Base-by-base conservation (phyloP, 1,140 invertebrate species). In the Thaumatotibia leucotreta region DNA sequence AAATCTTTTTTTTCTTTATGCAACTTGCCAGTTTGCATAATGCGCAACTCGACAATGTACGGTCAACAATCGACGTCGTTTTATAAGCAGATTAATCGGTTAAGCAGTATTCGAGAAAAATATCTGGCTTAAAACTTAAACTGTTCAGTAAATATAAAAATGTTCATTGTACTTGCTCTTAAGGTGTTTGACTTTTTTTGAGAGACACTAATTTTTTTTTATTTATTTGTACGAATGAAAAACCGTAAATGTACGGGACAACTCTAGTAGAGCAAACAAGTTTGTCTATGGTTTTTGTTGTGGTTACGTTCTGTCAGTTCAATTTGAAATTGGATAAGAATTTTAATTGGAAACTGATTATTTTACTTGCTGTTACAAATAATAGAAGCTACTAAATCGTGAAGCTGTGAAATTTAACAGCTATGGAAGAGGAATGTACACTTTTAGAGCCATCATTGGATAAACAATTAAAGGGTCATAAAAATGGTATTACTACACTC, bases 381-480 rank as follows among this genome's bases (percentile, higher is more conserved):
- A n/a, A n/a, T n/a, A 2, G 3, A n/a, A n/a, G 14, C 1, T 35
- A 14, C 39, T 45, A 50, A 50, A 52, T 14, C 17, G 17, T 20
- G 49, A 9, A 50, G 27, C 2, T 24, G 17, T 45, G 17, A 45
- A 20, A 45, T 20, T 17, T 45, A 4, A 8, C 20, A 45, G 11
- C n/a, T 31, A 58, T 35, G 31, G 31, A 63, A 35, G 33, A 63
- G 10, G 33, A 63, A 31, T 23, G 31, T 61, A 69, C 69, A 33
- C 70, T 64, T 35, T 69, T 82, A 31, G 93, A 95, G 81, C 96
- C 96, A 2, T 91, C 91, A 17, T 89, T 97, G 61, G 93, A 96
- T 74, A 93, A 94, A 72, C 95, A 97, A 82, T 95, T 97, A 66
- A 95, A 95, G 80, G 97, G 97, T 0, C 97, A 98, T 76, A 93